Evolutionary conservation across 2,113 vertebrate genomes (phyloP).

Genomic region (Ivindomyrus marchei): DNA sequence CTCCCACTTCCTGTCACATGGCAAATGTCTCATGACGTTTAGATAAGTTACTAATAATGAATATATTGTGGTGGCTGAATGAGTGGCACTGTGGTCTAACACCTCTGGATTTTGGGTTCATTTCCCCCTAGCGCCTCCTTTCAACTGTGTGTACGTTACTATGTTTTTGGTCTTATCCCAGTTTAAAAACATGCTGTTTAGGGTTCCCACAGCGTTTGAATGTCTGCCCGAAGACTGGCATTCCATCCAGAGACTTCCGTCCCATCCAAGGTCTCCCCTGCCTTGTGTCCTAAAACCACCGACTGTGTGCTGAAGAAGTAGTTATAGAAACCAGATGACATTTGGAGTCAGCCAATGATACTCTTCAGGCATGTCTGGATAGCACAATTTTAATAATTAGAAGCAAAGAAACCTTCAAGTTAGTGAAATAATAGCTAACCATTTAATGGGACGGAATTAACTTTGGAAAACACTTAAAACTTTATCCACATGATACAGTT

Average conservation of each 20-base stretch:
- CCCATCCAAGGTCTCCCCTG: not conserved
- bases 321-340: not conserved
- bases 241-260: not conserved
- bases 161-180: not conserved
- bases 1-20: not conserved
- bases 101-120: not conserved
- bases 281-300: not conserved
- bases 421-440: not conserved
- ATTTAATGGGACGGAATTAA: not conserved
- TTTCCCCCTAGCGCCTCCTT: not conserved
- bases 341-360: not conserved
- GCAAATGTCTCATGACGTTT: not conserved
- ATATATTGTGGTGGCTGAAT: not conserved
- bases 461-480: not conserved
- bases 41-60: not conserved
- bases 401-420: not conserved
- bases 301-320: not conserved
- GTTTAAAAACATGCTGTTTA: not conserved
- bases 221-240: not conserved
- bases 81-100: not conserved
- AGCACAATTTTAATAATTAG: not conserved
- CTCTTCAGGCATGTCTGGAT: not conserved
- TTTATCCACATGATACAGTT: not conserved
- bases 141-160: not conserved
- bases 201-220: not conserved